Evolutionary conservation across 2,888 invertebrate genomes (phyloP), one percentile per base, ranked within the genome.

Genomic region (Auanema freiburgensis): DNA sequence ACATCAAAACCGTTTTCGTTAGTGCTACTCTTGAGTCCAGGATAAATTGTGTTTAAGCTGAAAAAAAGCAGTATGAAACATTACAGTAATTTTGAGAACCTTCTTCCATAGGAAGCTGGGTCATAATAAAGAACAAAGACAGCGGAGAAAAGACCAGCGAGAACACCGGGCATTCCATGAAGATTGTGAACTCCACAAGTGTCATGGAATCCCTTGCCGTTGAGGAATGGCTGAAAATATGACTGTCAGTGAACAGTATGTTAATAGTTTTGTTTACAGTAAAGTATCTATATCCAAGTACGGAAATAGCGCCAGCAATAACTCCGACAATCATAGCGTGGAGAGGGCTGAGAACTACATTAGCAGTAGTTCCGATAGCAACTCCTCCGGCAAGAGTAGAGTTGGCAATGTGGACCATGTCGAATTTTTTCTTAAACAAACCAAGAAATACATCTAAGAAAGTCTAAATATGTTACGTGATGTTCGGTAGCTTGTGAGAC

Each of bases 401-500:
- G 70, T 85, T 86, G 73, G 86, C 86, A 54, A 87, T 81, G 78
- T 86, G 86, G 6, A 84, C 84, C 86, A 81, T 81, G 56, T 79
- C 78, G 63, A 81, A 79, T 1, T 77, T 71, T 55, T 73, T 76
- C 77, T 77, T 57, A 23, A 70, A 66, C 14, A n/a, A 43, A 14
- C 11, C 11, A 43, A 43, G 43, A 43, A 14, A n/a, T n/a, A n/a
- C n/a, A n/a, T n/a, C n/a, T 11, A 11, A 16, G 14, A 3, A 14
- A 33, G 42, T 10, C 14, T 1, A 24, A 52, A 12, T 3, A 57
- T 73, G n/a, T 63, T 41, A 77, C 78, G 54, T 76, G 71, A 43
- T 78, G 78, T 57, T 89, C 89, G 54, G 92, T 88, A 59, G 91
- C 85, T 52, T 91, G 89, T 0, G 95, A 94, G 51, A 91, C 84